These are phyloP conservation scores for Nannoperca australis DNA, from an alignment of 2,797 vertebrate species.

Conservation along the genomic window DNA sequence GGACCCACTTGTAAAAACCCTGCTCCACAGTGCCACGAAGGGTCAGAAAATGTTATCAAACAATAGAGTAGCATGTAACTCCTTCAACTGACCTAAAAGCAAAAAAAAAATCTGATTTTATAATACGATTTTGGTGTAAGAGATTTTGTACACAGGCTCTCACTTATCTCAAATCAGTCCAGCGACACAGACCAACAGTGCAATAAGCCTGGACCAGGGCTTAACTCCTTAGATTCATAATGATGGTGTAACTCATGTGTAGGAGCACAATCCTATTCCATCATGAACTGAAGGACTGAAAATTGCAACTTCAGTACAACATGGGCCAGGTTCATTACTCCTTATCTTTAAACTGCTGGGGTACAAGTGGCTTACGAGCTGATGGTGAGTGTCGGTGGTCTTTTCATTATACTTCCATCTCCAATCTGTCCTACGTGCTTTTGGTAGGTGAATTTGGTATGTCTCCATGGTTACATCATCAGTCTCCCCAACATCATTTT, in stretches of 20 bases:
- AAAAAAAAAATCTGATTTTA: not conserved
- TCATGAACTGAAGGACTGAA: constrained; percentile 19
- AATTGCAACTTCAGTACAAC: constrained; percentile 39
- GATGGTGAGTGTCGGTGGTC: constrained; percentile 8
- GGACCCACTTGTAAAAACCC: not conserved
- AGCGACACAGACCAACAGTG: constrained; percentile 21
- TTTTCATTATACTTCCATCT: constrained; percentile 55
- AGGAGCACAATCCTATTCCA: constrained; percentile 21
- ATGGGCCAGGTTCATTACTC: constrained; percentile 46
- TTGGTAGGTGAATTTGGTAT: constrained; percentile 54
- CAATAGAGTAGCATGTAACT: not conserved
- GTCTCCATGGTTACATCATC: constrained; percentile 70
- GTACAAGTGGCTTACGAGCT: constrained; percentile 36
- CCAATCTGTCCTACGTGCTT: constrained; percentile 44
- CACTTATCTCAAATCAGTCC: constrained; percentile 3
- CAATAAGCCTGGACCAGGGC: constrained; percentile 5
- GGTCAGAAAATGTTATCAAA: not conserved
- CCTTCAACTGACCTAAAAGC: not conserved
- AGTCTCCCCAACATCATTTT: constrained; percentile 39
- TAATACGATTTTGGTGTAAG: not conserved
- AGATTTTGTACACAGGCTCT: not conserved
- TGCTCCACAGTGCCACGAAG: not conserved
- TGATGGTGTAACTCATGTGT: constrained; percentile 17
- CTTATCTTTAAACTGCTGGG: constrained; percentile 57
- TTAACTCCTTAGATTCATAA: constrained; percentile 27